These are phyloP conservation scores for Dryobates pubescens DNA, from an alignment of 2,797 vertebrate species.

Conservation along the genomic window DNA sequence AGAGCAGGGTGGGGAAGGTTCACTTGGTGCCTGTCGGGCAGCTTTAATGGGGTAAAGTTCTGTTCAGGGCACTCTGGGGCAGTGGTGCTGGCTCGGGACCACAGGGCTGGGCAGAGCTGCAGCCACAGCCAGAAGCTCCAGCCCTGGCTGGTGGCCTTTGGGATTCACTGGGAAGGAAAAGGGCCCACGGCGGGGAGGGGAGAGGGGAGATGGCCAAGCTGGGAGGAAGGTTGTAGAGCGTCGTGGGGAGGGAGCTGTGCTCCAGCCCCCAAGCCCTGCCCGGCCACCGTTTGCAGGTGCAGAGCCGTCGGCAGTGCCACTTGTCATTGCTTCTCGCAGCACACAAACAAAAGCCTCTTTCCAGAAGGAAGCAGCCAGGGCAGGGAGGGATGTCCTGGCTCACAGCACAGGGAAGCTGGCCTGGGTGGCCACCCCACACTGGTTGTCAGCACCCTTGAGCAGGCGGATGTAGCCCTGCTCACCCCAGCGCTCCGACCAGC, in stretches of 20 bases:
- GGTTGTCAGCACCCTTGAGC: background rate
- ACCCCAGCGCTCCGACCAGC: slow-evolving; percentile 28
- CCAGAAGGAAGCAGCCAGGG: background rate
- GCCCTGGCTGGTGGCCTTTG: background rate
- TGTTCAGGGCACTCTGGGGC: fast-evolving
- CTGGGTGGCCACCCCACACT: slow-evolving; percentile 39
- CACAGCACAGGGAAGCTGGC: slow-evolving; percentile 27
- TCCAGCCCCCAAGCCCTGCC: background rate
- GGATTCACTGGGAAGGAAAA: background rate
- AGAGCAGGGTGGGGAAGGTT: background rate
- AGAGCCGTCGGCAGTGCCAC: fast-evolving
- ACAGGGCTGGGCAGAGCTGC: fast-evolving
- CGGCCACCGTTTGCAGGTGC: fast-evolving
- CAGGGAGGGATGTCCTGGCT: background rate
- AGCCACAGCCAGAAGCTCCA: background rate
- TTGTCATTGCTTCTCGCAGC: background rate
- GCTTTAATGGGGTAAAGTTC: background rate
- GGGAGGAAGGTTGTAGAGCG: fast-evolving
- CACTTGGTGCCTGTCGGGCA: fast-evolving
- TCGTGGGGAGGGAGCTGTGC: fast-evolving
- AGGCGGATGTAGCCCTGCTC: slow-evolving; percentile 42
- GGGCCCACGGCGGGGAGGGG: fast-evolving
- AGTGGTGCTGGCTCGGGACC: fast-evolving
- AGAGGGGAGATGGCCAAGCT: background rate
- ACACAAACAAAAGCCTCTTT: background rate